A percentile compares a stretch with the other conserved stretches of the same genome.
These are phyloP conservation scores for Nymphicus hollandicus DNA, from an alignment of 2,113 vertebrate genomes.

Conservation along the genomic window DNA sequence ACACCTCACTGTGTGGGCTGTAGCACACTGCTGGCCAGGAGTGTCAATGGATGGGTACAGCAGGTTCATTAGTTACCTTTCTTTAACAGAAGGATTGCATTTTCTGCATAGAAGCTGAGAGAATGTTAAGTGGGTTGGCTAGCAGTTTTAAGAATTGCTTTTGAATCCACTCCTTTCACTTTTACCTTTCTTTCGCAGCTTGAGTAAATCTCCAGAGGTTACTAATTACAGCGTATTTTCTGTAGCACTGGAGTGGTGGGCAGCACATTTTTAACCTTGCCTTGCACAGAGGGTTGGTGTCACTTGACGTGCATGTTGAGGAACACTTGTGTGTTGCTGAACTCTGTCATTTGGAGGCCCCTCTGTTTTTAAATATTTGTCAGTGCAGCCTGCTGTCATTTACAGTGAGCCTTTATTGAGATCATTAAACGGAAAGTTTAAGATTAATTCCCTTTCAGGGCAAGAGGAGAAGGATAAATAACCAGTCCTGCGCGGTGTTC, in stretches of 20 bases:
- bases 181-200: neutral
- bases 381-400: slow-evolving; percentile 43
- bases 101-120: neutral
- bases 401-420: slow-evolving; percentile 63
- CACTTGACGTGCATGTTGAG: neutral
- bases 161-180: neutral
- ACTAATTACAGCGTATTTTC: neutral
- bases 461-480: slow-evolving; percentile 76
- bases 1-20: rapidly evolving
- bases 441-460: slow-evolving; percentile 77
- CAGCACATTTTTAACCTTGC: slow-evolving; percentile 15
- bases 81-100: neutral
- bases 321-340: slow-evolving; percentile 23
- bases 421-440: slow-evolving; percentile 74
- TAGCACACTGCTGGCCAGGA: neutral
- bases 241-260: neutral
- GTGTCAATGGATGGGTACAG: neutral
- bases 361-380: slow-evolving; percentile 67
- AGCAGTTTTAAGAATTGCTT: neutral
- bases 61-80: neutral
- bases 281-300: neutral
- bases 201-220: neutral
- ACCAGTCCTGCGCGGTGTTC: slow-evolving; percentile 58
- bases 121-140: neutral
- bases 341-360: slow-evolving; percentile 7